Conservation (phyloP, 2,113 vertebrate species). For the Vulpes vulpes region DNA sequence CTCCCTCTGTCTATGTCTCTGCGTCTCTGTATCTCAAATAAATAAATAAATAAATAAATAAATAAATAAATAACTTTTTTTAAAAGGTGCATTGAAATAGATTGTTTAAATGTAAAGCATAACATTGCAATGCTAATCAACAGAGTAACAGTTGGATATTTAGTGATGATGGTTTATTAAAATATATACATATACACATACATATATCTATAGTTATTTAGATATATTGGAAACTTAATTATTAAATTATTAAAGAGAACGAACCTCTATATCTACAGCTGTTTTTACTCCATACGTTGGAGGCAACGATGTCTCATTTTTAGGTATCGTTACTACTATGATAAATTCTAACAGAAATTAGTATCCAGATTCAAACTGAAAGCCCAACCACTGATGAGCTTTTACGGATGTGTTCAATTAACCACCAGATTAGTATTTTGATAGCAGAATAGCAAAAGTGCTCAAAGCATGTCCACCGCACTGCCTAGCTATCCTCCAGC, state of each 20-base stretch:
- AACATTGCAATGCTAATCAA: neutral
- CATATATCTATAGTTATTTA: neutral
- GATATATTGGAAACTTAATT: neutral
- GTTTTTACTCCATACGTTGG: neutral
- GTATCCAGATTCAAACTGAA: neutral
- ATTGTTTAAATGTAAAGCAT: neutral
- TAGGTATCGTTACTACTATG: neutral
- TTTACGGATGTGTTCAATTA: neutral
- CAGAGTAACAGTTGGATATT: neutral
- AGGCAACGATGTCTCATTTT: neutral
- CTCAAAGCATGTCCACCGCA: neutral
- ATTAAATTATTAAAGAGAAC: neutral
- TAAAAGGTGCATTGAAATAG: neutral
- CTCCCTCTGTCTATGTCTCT: too few species aligned
- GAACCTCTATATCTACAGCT: neutral
- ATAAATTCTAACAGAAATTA: neutral
- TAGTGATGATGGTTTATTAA: neutral
- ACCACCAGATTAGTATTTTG: neutral
- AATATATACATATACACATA: neutral
- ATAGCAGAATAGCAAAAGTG: neutral
- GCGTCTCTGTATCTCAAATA: too few species aligned
- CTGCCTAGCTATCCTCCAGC: neutral
- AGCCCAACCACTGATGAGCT: neutral
- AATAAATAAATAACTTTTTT: too few species aligned
- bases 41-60: too few species aligned